Conservation (phyloP, 2,113 vertebrate genomes). For the Dryoscopus gambensis region DNA sequence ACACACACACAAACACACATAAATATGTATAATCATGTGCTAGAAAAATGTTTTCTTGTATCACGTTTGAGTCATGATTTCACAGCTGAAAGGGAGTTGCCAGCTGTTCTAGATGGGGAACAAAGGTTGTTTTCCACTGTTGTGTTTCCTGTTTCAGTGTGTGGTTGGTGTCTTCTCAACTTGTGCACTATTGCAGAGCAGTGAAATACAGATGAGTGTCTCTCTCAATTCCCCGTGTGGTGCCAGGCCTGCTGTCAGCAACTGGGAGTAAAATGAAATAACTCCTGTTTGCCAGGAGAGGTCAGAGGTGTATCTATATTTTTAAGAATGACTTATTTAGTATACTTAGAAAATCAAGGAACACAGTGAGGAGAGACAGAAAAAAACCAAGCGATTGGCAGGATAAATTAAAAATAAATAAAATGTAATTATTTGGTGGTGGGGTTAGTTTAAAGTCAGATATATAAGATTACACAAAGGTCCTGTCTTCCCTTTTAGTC, state of each 20-base stretch:
- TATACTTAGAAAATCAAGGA: neutral
- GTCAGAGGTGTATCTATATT: neutral
- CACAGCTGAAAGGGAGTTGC: neutral
- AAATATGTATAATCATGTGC: neutral
- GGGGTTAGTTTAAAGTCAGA: neutral
- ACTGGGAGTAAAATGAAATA: neutral
- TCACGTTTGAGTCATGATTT: neutral
- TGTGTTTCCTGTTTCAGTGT: neutral
- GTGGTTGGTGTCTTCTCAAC: neutral
- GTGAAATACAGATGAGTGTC: neutral
- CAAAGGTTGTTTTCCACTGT: neutral
- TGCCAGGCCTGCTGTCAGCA: neutral
- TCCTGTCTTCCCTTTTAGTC: neutral
- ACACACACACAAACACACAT: neutral
- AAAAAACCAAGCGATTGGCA: neutral
- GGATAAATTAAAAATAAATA: neutral
- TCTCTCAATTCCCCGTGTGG: neutral
- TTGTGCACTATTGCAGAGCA: neutral
- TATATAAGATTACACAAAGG: accelerated
- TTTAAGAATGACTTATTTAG: neutral
- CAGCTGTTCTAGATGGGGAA: neutral
- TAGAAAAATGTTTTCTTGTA: neutral
- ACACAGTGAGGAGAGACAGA: accelerated
- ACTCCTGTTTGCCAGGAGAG: neutral
- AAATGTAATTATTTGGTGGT: neutral